Conservation (phyloP, 2,888 invertebrate genomes). For the Heliconius cydno region DNA sequence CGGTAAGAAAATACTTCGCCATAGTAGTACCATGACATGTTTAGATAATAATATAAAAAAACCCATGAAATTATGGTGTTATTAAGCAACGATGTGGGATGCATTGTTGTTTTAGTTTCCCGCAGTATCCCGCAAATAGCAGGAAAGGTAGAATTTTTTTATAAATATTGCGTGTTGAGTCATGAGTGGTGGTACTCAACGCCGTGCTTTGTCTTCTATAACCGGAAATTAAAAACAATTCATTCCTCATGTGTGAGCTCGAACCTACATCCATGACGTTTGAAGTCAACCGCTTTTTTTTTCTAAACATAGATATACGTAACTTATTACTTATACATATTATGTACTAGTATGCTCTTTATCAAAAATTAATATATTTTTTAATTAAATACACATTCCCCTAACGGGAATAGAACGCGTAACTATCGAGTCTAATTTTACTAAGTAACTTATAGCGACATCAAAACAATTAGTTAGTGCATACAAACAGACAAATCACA, state of each 20-base stretch:
- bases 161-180: not conserved
- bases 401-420: not conserved
- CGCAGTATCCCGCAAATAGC: not conserved
- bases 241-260: too few species aligned
- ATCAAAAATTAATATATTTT: too few species aligned
- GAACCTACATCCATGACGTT: too few species aligned
- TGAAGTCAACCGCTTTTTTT: too few species aligned
- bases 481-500: not conserved
- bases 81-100: not conserved
- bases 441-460: not conserved
- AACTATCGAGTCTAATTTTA: not conserved
- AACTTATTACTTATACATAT: too few species aligned
- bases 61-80: not conserved
- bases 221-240: too few species aligned
- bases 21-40: not conserved
- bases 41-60: not conserved
- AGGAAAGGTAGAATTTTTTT: not conserved
- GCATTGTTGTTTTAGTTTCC: not conserved
- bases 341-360: too few species aligned
- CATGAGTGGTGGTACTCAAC: not conserved
- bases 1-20: slow-evolving; percentile 25
- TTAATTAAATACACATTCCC: too few species aligned
- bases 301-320: too few species aligned
- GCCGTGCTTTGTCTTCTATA: not conserved
- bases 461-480: not conserved